Conservation (phyloP, 2,113 vertebrate species). For the Oreocharis arfaki region DNA sequence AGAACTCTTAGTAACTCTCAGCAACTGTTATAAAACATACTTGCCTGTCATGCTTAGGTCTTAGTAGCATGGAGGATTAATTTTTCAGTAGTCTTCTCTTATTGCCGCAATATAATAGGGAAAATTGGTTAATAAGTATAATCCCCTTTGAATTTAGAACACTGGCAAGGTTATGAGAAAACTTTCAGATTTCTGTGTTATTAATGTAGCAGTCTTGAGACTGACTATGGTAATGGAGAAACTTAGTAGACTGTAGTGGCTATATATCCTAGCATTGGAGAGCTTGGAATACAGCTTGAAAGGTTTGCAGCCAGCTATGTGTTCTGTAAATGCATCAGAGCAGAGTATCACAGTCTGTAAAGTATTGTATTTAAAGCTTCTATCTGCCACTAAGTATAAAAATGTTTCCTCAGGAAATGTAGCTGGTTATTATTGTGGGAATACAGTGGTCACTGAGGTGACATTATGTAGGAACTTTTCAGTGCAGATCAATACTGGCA, state of each 20-base stretch:
- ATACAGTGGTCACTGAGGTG: conserved; percentile 7
- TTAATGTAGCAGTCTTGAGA: not conserved
- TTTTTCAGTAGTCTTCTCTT: not conserved
- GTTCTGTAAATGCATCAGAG: not conserved
- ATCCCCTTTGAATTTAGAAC: not conserved
- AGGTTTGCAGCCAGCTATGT: not conserved
- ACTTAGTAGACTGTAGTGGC: not conserved
- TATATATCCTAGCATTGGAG: not conserved
- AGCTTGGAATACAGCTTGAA: not conserved
- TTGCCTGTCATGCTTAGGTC: not conserved
- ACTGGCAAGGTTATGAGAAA: not conserved
- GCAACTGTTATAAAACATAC: not conserved
- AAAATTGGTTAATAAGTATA: not conserved
- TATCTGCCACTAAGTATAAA: conserved; percentile 2
- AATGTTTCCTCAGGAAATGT: conserved; percentile 52
- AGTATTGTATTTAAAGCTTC: conserved; percentile 5
- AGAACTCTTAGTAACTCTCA: not conserved
- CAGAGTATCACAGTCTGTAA: not conserved
- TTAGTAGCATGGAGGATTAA: not conserved
- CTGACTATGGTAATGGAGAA: not conserved
- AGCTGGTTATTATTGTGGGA: conserved; percentile 30
- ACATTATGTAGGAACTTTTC: conserved; percentile 31
- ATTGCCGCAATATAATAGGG: not conserved
- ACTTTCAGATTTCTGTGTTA: not conserved
- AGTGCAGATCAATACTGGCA: conserved; percentile 40